A percentile compares a stretch with the other conserved stretches of the same genome.
Evolutionary conservation across 2,797 vertebrate genomes (phyloP).

Genomic region (Urosaurus nigricauda): DNA sequence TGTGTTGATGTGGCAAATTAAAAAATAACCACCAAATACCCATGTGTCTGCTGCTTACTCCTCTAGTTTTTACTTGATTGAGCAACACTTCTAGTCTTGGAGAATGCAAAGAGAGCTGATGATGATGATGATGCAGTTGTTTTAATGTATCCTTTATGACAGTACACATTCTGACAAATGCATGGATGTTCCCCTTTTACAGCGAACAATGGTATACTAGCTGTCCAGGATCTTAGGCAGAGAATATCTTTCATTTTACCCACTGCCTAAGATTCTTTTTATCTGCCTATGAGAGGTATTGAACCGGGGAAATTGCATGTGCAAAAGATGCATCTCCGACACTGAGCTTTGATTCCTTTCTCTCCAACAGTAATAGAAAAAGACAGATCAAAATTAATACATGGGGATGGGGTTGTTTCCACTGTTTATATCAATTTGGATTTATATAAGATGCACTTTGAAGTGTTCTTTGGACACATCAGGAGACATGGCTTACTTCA

Average conservation of each 20-base stretch:
- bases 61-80: not conserved
- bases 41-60: not conserved
- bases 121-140: too few species aligned
- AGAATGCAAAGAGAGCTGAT: not conserved
- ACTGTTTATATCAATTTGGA: not conserved
- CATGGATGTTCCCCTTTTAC: too few species aligned
- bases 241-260: not conserved
- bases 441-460: not conserved
- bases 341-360: not conserved
- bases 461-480: not conserved
- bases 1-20: not conserved
- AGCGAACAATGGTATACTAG: not conserved
- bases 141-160: too few species aligned
- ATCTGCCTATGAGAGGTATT: not conserved
- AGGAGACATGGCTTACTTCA: too few species aligned
- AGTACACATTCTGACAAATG: too few species aligned
- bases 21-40: not conserved
- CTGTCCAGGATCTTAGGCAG: not conserved
- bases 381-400: not conserved
- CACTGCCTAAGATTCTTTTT: not conserved
- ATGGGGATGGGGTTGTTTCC: too few species aligned
- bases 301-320: not conserved
- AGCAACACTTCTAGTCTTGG: not conserved
- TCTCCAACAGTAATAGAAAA: not conserved
- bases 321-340: not conserved